Percentiles rank a stretch among this genome's conserved stretches.
Evolutionary conservation across 2,113 vertebrate species (phyloP).

Genomic region (Aythya baeri): DNA sequence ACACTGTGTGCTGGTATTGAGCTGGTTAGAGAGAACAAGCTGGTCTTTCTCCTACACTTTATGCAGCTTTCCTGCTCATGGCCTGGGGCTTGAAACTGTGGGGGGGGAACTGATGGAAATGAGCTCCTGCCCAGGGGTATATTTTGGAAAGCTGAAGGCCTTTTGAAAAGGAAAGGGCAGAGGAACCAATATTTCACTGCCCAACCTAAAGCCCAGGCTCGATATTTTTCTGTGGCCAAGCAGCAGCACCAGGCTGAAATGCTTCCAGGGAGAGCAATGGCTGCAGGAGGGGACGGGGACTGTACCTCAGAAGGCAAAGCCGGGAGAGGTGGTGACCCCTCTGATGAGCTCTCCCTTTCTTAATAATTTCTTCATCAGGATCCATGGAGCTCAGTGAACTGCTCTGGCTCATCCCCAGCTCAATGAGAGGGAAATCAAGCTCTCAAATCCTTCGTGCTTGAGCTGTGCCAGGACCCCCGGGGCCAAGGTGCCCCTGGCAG

Average conservation of each 20-base stretch:
- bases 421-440: background rate
- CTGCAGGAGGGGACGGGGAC: fast-evolving
- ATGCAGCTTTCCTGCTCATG: background rate
- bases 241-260: background rate
- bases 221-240: background rate
- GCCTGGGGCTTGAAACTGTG: background rate
- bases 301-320: background rate
- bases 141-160: background rate
- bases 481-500: background rate
- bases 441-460: background rate
- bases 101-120: fast-evolving
- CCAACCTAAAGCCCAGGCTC: background rate
- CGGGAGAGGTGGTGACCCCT: background rate
- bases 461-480: background rate
- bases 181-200: background rate
- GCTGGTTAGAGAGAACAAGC: background rate
- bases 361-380: background rate
- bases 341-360: fast-evolving
- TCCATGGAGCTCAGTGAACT: background rate
- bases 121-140: background rate
- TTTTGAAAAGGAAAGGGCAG: background rate
- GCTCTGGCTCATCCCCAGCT: background rate
- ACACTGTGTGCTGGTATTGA: background rate
- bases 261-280: background rate
- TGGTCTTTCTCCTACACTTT: background rate